phyloP scores from a whole-genome alignment of 2,888 invertebrate species.

The Tuta absoluta region DNA sequence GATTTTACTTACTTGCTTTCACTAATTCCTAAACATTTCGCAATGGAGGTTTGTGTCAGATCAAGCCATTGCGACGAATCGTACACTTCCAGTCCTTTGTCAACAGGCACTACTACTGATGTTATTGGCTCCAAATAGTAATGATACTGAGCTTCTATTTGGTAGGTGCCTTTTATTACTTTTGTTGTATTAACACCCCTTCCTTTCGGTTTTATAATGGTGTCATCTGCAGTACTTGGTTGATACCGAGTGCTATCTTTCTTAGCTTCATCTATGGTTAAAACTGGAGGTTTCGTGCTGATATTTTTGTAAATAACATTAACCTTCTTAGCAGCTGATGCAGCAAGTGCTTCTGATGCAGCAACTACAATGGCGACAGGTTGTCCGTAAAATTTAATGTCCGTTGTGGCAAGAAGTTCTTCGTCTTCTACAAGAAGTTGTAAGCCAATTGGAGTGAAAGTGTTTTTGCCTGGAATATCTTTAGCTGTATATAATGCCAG shows the following conservation, averaged over 20 bases:
- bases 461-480: slow-evolving; percentile 86
- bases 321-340: slow-evolving; percentile 79
- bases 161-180: slow-evolving; percentile 80
- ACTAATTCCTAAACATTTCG: slow-evolving; percentile 78
- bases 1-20: slow-evolving; percentile 78
- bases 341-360: slow-evolving; percentile 76
- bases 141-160: slow-evolving; percentile 86
- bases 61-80: slow-evolving; percentile 85
- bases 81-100: slow-evolving; percentile 85
- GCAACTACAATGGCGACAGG: slow-evolving; percentile 86
- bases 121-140: slow-evolving; percentile 87
- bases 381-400: slow-evolving; percentile 84
- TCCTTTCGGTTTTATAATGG: slow-evolving; percentile 51
- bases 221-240: slow-evolving; percentile 39
- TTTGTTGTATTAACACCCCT: slow-evolving; percentile 60
- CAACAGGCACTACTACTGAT: slow-evolving; percentile 84
- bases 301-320: slow-evolving; percentile 79
- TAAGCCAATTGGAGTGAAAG: slow-evolving; percentile 64
- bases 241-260: slow-evolving; percentile 66
- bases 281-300: slow-evolving; percentile 51
- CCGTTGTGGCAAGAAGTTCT: slow-evolving; percentile 76
- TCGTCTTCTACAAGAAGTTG: slow-evolving; percentile 67
- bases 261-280: slow-evolving; percentile 64
- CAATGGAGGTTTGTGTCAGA: slow-evolving; percentile 79
- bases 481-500: slow-evolving; percentile 82